These are phyloP conservation scores for Mastomys natalensis DNA, from an alignment of 2,113 vertebrate species.

Conservation along the genomic window DNA sequence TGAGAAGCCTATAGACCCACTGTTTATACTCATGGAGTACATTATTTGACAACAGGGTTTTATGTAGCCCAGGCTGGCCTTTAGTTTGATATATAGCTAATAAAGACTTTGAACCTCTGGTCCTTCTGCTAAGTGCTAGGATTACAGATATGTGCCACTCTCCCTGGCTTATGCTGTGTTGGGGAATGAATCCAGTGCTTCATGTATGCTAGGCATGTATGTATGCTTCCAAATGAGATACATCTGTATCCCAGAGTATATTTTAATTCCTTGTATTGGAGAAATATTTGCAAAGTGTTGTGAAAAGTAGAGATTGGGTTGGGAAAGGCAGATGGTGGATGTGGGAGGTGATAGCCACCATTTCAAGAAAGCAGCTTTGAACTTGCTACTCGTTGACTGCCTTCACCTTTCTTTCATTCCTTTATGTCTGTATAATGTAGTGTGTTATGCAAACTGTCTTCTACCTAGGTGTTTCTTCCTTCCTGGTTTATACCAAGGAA, in stretches of 20 bases:
- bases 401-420: background rate
- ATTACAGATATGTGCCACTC: background rate
- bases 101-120: background rate
- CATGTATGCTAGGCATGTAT: background rate
- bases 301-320: background rate
- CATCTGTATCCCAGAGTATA: background rate
- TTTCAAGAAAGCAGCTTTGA: slow-evolving; percentile 37
- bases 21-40: background rate
- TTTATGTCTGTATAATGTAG: background rate
- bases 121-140: background rate
- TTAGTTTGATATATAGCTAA: background rate
- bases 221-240: no score
- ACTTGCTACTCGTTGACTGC: background rate
- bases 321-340: slow-evolving; percentile 1
- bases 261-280: background rate
- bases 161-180: background rate
- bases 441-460: background rate
- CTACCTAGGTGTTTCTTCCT: background rate
- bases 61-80: background rate
- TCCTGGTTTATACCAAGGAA: slow-evolving; percentile 7
- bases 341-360: background rate
- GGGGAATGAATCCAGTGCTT: background rate
- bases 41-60: background rate
- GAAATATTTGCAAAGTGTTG: background rate
- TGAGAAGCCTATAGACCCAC: background rate